phyloP scores from a whole-genome alignment of 2,113 vertebrate species.

The Glaucomys volans region DNA sequence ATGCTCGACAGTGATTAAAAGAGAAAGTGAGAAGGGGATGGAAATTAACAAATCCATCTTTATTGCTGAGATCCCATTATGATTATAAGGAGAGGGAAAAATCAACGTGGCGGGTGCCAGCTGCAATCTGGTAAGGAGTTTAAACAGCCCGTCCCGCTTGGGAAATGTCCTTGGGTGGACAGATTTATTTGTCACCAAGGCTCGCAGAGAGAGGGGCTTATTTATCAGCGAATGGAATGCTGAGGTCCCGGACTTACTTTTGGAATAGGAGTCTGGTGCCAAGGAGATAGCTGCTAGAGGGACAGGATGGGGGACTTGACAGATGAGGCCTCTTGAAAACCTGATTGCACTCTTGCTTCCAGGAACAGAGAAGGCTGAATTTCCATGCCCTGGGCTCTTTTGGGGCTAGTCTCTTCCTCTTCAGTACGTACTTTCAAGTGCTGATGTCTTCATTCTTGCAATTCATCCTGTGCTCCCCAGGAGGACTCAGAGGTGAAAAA shows the following conservation, averaged over 20 bases:
- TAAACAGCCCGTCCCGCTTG: slow-evolving; percentile 82
- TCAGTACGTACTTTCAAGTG: not conserved
- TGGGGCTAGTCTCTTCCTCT: not conserved
- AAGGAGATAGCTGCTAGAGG: not conserved
- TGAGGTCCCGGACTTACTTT: slow-evolving; percentile 46
- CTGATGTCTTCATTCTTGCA: not conserved
- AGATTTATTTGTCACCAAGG: slow-evolving; percentile 78
- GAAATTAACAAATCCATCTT: slow-evolving; percentile 90
- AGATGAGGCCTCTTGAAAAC: not conserved
- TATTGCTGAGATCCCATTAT: slow-evolving; percentile 89
- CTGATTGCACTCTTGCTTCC: not conserved
- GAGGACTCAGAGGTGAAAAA: not conserved
- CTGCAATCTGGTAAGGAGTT: slow-evolving; percentile 86
- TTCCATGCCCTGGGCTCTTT: not conserved
- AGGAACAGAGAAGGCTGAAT: not conserved
- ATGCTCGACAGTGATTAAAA: slow-evolving; percentile 89
- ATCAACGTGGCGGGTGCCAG: slow-evolving; percentile 85
- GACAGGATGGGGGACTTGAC: not conserved
- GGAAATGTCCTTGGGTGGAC: slow-evolving; percentile 81
- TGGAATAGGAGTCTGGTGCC: not conserved
- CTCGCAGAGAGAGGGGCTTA: slow-evolving; percentile 72
- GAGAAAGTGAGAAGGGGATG: slow-evolving; percentile 86
- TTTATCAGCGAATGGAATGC: slow-evolving; percentile 62
- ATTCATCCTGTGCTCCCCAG: not conserved
- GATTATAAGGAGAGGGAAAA: slow-evolving; percentile 84